A percentile compares a stretch with the other conserved stretches of the same genome.
These are phyloP conservation scores for Chrysina gloriosa DNA, from an alignment of 2,888 invertebrate species.

Conservation along the genomic window DNA sequence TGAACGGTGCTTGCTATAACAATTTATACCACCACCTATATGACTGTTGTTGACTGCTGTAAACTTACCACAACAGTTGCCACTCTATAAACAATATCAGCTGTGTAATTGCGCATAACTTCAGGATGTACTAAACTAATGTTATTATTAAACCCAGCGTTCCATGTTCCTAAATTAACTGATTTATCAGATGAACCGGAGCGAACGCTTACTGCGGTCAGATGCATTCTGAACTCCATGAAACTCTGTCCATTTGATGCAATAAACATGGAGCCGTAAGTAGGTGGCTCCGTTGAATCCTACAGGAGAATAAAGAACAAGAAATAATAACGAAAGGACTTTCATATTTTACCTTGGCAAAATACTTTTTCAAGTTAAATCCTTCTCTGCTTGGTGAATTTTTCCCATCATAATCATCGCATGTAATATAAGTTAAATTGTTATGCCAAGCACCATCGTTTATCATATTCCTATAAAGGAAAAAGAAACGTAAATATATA, in stretches of 20 bases:
- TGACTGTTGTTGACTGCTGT: too few relatives aligned
- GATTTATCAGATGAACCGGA: conserved; percentile 80
- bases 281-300: conserved; percentile 71
- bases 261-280: conserved; percentile 76
- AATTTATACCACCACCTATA: too few relatives aligned
- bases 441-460: conserved; percentile 79
- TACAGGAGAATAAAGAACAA: conserved; percentile 33
- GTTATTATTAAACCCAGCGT: conserved; percentile 77
- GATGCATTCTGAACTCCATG: conserved; percentile 80
- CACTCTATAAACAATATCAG: conserved; percentile 86
- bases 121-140: conserved; percentile 74
- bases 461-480: conserved; percentile 72
- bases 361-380: conserved; percentile 76
- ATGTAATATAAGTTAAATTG: conserved; percentile 79
- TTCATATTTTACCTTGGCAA: conserved; percentile 74
- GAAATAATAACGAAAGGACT: not conserved
- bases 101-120: conserved; percentile 79
- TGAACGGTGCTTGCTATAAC: conserved; percentile 83
- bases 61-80: conserved; percentile 83
- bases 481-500: not conserved
- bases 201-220: conserved; percentile 77
- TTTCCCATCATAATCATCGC: conserved; percentile 82
- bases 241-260: conserved; percentile 78
- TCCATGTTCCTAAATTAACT: conserved; percentile 80
- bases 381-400: conserved; percentile 77